Evolutionary conservation across 2,888 invertebrate genomes (phyloP).

Genomic region (Loripinus fragilis): DNA sequence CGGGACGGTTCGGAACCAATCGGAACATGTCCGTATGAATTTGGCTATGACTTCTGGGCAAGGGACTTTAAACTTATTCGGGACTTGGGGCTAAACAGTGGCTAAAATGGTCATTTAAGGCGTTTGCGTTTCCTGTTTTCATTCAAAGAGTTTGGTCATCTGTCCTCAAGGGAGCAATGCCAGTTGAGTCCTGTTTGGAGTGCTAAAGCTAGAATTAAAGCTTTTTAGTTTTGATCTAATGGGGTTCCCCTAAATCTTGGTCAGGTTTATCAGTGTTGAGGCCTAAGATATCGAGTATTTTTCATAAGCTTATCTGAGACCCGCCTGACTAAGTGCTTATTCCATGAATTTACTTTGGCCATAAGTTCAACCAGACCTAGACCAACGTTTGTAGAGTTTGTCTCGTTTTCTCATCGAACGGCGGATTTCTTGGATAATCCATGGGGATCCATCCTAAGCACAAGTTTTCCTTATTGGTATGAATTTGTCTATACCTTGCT

Average conservation of each 20-base stretch:
- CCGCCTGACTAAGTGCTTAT: not conserved
- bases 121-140: too few relatives aligned
- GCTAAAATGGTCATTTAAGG: too few relatives aligned
- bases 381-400: not conserved
- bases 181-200: too few relatives aligned
- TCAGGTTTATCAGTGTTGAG: not conserved
- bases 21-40: too few relatives aligned
- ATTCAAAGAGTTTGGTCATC: too few relatives aligned
- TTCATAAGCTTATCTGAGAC: not conserved
- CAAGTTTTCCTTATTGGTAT: not conserved
- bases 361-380: not conserved
- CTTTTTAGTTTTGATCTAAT: constrained; percentile 1
- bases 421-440: constrained; percentile 2
- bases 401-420: not conserved
- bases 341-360: not conserved
- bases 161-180: too few relatives aligned
- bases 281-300: not conserved
- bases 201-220: too few relatives aligned
- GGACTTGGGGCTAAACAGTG: too few relatives aligned
- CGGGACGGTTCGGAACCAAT: too few relatives aligned
- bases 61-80: too few relatives aligned
- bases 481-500: not conserved
- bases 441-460: not conserved
- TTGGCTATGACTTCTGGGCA: too few relatives aligned
- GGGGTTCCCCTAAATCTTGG: too few relatives aligned